These are phyloP conservation scores for Diaperis boleti DNA, from an alignment of 2,888 invertebrate species.

Conservation along the genomic window DNA sequence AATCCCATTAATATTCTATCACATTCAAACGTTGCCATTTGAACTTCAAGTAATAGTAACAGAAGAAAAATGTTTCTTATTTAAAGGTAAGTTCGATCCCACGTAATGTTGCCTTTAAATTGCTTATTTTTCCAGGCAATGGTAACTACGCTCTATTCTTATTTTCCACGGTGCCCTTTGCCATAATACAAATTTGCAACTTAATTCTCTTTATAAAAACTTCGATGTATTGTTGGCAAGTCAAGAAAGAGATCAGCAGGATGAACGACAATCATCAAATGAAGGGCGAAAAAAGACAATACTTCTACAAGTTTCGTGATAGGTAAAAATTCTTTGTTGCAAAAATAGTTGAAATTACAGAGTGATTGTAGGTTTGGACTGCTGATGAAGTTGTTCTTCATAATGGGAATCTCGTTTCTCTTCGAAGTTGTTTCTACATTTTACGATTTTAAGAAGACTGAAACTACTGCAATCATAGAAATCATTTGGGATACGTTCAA, in stretches of 20 bases:
- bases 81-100: slow-evolving; percentile 65
- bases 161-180: slow-evolving; percentile 69
- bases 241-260: slow-evolving; percentile 80
- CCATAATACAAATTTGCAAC: slow-evolving; percentile 75
- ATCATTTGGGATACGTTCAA: slow-evolving; percentile 74
- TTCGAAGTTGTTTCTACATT: slow-evolving; percentile 75
- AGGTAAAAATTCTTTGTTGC: too few relatives aligned
- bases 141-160: slow-evolving; percentile 53
- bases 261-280: slow-evolving; percentile 73
- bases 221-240: slow-evolving; percentile 76
- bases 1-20: slow-evolving; percentile 70
- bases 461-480: slow-evolving; percentile 62
- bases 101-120: too few relatives aligned
- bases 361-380: slow-evolving; percentile 76
- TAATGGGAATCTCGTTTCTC: slow-evolving; percentile 84
- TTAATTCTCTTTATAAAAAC: slow-evolving; percentile 77
- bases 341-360: too few relatives aligned
- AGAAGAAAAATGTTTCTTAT: slow-evolving; percentile 75
- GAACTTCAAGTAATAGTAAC: slow-evolving; percentile 74
- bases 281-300: slow-evolving; percentile 67
- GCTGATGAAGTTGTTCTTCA: slow-evolving; percentile 80
- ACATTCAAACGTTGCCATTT: slow-evolving; percentile 66
- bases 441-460: slow-evolving; percentile 69
- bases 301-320: slow-evolving; percentile 76
- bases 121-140: slow-evolving; percentile 49